phyloP scores from a whole-genome alignment of 2,888 invertebrate species.

The Eucera pruinosa region DNA sequence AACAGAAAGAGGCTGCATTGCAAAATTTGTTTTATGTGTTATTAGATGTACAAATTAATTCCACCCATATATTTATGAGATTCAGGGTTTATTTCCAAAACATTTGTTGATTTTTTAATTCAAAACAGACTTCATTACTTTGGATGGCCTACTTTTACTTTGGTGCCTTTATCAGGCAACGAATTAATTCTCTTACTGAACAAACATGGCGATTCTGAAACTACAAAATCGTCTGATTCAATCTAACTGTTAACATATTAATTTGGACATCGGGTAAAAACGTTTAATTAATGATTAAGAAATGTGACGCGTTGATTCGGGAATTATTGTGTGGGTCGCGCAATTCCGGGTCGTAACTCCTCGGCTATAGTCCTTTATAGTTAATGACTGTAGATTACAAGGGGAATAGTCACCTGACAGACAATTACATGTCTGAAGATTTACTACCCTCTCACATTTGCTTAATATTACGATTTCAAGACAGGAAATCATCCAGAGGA shows the following conservation, averaged over 20 bases:
- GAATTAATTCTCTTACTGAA: no score
- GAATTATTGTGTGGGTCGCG: neutral
- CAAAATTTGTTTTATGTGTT: neutral
- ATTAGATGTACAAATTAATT: no score
- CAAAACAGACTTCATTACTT: no score
- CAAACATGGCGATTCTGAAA: no score
- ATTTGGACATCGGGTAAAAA: no score
- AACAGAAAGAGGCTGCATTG: neutral
- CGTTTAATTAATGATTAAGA: neutral
- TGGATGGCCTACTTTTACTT: no score
- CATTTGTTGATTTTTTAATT: no score
- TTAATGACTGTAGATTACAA: neutral
- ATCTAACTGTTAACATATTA: no score
- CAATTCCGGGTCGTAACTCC: neutral
- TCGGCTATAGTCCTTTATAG: neutral
- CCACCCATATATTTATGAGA: no score
- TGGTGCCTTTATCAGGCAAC: no score
- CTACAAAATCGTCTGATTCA: no score
- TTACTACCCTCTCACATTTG: neutral
- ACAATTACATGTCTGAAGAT: neutral
- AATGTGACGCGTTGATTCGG: neutral
- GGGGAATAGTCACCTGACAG: neutral
- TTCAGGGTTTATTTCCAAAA: no score
- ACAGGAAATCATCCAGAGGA: neutral
- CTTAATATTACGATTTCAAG: neutral